Conservation (phyloP, 2,113 vertebrate genomes). For the Pheucticus melanocephalus region DNA sequence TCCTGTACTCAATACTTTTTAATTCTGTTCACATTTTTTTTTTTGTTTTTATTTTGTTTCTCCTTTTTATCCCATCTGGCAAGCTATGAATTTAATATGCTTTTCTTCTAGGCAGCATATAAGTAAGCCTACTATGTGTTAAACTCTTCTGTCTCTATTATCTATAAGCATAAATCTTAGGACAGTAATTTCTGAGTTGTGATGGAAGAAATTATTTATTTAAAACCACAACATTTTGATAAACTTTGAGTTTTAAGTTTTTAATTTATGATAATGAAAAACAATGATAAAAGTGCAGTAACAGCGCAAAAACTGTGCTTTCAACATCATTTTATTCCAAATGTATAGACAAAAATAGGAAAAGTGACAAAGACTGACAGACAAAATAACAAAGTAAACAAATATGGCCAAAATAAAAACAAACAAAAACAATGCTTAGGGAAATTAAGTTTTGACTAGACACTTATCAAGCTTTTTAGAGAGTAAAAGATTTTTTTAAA, state of each 20-base stretch:
- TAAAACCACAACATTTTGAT: background rate
- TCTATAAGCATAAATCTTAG: background rate
- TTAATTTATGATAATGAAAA: background rate
- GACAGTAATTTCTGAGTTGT: background rate
- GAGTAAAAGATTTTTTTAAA: fast-evolving
- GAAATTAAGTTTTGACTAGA: background rate
- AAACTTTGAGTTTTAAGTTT: background rate
- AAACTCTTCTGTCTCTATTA: background rate
- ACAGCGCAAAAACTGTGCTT: background rate
- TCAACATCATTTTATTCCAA: background rate
- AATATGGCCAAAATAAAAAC: background rate
- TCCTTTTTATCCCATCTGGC: background rate
- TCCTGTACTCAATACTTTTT: background rate
- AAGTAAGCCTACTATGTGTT: background rate
- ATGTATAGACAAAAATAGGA: background rate
- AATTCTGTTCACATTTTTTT: background rate
- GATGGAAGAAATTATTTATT: background rate
- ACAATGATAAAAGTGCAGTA: background rate
- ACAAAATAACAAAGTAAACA: background rate
- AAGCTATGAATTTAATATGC: background rate
- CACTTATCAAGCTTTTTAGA: background rate
- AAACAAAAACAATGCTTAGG: fast-evolving
- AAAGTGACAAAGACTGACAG: background rate
- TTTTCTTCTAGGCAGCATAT: background rate
- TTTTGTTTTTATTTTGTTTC: background rate